These are phyloP conservation scores for Nothocercus nigrocapillus DNA, from an alignment of 2,113 vertebrate genomes.

Conservation along the genomic window DNA sequence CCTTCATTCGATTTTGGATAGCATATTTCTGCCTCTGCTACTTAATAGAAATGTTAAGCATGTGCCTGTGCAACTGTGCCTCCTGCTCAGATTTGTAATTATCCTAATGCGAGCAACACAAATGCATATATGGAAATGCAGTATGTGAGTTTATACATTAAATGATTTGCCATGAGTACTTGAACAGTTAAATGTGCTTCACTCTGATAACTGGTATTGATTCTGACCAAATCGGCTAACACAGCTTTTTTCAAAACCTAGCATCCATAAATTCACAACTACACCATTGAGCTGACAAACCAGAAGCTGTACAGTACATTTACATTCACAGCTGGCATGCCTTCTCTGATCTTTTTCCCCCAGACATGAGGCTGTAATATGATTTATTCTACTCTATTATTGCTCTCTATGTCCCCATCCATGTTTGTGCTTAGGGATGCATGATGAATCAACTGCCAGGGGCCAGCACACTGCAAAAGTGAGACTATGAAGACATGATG, in stretches of 20 bases:
- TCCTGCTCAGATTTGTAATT: background rate
- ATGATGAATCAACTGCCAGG: constrained; percentile 65
- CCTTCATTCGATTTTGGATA: background rate
- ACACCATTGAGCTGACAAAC: constrained; percentile 38
- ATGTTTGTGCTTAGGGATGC: constrained; percentile 56
- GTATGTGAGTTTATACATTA: background rate
- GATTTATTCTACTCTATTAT: constrained; percentile 66
- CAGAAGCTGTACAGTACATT: constrained; percentile 56
- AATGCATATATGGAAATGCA: background rate
- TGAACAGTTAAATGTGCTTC: constrained; percentile 25
- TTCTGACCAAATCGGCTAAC: constrained; percentile 10
- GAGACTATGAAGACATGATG: constrained; percentile 40
- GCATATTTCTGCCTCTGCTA: background rate
- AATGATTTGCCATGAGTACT: background rate
- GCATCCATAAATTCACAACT: constrained; percentile 58
- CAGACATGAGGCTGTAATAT: constrained; percentile 42
- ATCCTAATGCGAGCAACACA: background rate
- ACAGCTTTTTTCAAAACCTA: constrained; percentile 38
- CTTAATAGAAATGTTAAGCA: background rate
- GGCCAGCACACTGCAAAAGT: constrained; percentile 24
- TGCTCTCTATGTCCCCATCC: constrained; percentile 47
- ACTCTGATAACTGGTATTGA: constrained; percentile 33
- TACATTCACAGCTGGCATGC: constrained; percentile 49
- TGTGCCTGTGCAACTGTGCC: background rate
- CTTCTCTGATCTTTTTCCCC: constrained; percentile 46